Percentiles rank a stretch among this genome's conserved stretches.
Evolutionary conservation across 2,888 invertebrate species (phyloP).

Genomic region (Spatulosminthurus flaviceps): DNA sequence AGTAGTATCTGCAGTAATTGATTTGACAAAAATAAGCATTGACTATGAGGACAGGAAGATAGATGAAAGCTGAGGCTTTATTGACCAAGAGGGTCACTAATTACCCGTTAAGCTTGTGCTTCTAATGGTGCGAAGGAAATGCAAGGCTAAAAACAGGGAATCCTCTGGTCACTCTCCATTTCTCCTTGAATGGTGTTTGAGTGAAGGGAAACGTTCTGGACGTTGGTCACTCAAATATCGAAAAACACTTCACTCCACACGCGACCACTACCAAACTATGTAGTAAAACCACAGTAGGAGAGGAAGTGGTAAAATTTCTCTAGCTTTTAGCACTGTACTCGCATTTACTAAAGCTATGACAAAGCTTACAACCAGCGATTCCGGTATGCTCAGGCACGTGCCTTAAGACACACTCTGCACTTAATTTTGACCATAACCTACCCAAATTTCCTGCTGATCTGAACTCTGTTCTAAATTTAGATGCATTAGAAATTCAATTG

Average conservation of each 20-base stretch:
- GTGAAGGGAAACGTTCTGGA: conserved; percentile 20
- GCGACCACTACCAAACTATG: conserved; percentile 24
- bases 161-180: background rate
- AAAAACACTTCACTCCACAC: conserved; percentile 17
- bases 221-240: conserved; percentile 34
- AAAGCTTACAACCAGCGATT: background rate
- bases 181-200: conserved; percentile 16
- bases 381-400: background rate
- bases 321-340: background rate
- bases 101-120: conserved; percentile 20
- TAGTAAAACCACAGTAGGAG: background rate
- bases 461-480: background rate
- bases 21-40: conserved; percentile 10
- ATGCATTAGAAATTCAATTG: background rate
- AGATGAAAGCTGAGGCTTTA: background rate
- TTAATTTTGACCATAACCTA: conserved; percentile 13
- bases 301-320: background rate
- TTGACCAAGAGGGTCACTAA: background rate
- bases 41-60: conserved; percentile 29
- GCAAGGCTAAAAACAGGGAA: background rate
- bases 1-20: too few species aligned
- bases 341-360: too few species aligned
- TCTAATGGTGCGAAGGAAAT: conserved; percentile 5
- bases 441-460: background rate
- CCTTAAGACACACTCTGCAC: conserved; percentile 4